Percentiles rank a stretch among this genome's conserved stretches.
Conservation (phyloP, 2,797 vertebrate species). For the Esox masquinongy region DNA sequence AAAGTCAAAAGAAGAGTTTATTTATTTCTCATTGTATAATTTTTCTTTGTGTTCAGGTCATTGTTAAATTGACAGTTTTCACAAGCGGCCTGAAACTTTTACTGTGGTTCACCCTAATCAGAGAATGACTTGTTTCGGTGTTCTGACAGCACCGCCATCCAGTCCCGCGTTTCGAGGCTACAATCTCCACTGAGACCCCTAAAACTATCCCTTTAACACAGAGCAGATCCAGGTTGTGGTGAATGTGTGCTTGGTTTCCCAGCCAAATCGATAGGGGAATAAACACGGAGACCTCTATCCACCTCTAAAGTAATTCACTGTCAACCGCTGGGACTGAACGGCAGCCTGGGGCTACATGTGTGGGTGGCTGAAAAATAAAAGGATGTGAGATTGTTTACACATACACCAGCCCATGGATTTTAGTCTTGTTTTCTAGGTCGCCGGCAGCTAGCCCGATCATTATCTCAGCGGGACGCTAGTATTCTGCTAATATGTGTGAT, state of each 20-base stretch:
- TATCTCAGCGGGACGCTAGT: neutral
- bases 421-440: neutral
- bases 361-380: neutral
- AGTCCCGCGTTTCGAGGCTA: too few relatives aligned
- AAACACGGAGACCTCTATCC: neutral
- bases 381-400: conserved; percentile 8
- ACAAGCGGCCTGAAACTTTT: too few relatives aligned
- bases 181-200: neutral
- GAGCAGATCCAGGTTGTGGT: neutral
- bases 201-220: neutral
- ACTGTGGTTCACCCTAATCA: too few relatives aligned
- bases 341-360: neutral
- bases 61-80: too few relatives aligned
- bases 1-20: too few relatives aligned
- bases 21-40: too few relatives aligned
- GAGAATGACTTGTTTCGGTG: too few relatives aligned
- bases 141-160: too few relatives aligned
- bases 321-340: neutral
- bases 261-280: neutral
- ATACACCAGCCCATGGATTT: neutral
- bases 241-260: neutral
- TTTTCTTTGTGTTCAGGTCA: too few relatives aligned
- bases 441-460: neutral
- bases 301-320: neutral
- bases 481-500: neutral